A percentile compares a stretch with the other conserved stretches of the same genome.
Evolutionary conservation across 2,797 vertebrate species (phyloP).

Genomic region (Rhinophrynus dorsalis): DNA sequence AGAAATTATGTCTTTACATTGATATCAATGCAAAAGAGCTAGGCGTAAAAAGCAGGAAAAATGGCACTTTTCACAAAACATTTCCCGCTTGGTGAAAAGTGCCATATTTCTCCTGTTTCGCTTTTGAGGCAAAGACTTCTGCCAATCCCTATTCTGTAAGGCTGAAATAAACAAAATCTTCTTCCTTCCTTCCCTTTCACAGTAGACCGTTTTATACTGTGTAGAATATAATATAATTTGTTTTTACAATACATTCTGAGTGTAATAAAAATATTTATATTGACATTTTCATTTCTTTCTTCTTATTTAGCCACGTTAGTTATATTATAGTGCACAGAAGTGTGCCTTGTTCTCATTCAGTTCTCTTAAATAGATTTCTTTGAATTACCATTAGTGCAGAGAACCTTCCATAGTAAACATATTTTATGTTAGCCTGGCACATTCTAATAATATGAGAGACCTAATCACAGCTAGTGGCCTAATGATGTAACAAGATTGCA

Average conservation of each 20-base stretch:
- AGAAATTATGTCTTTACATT: no score
- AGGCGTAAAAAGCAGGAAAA: no score
- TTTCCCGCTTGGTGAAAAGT: no score
- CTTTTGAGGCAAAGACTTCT: no score
- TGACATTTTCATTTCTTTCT: constrained; percentile 20
- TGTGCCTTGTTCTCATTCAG: neutral
- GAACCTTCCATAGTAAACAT: constrained; percentile 26
- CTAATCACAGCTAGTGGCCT: constrained; percentile 12
- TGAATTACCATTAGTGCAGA: constrained; percentile 28
- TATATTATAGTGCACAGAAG: constrained; percentile 1
- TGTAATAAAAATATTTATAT: neutral
- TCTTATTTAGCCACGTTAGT: constrained; percentile 13
- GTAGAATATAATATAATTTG: no score
- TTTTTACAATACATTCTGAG: neutral
- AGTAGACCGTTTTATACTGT: no score
- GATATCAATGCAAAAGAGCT: no score
- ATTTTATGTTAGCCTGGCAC: constrained; percentile 22
- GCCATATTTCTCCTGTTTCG: no score
- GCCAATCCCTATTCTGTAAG: no score
- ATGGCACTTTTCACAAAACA: no score
- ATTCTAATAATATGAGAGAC: constrained; percentile 24
- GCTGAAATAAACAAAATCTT: no score
- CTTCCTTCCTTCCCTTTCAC: no score
- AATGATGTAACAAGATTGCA: constrained; percentile 27
- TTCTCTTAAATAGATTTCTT: constrained; percentile 21